phyloP scores from a whole-genome alignment of 64 coral and sea anemone species.

The Anthopleura sola region DNA sequence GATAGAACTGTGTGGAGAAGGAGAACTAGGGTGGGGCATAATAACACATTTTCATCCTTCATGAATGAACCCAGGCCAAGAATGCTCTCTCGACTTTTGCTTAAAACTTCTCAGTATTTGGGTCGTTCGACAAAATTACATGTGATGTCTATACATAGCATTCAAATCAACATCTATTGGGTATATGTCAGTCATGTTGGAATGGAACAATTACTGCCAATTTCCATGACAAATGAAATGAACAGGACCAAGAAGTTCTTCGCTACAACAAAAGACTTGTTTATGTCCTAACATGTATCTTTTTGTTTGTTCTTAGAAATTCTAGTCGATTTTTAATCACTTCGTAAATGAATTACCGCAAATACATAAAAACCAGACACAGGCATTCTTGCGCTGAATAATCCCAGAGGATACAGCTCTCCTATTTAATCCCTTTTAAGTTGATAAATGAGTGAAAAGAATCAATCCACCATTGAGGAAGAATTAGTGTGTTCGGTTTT shows the following conservation, averaged over 20 bases:
- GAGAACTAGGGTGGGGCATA: no score
- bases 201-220: not conserved
- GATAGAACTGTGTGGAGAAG: no score
- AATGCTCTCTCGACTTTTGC: no score
- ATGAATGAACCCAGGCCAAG: no score
- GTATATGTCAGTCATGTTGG: not conserved
- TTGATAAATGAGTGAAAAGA: conserved; percentile 10
- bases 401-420: not conserved
- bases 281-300: not conserved
- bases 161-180: not conserved
- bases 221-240: not conserved
- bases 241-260: not conserved
- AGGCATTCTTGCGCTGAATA: not conserved
- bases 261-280: not conserved
- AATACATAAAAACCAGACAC: not conserved
- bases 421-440: conserved; percentile 1
- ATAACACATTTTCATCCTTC: no score
- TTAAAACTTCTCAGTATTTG: no score
- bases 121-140: no score
- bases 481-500: not conserved
- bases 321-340: conserved; percentile 7
- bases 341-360: not conserved
- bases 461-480: not conserved
- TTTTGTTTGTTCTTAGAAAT: not conserved
- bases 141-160: no score